These are phyloP conservation scores for Callorhinus ursinus DNA, from an alignment of 2,113 vertebrate species.

Conservation along the genomic window DNA sequence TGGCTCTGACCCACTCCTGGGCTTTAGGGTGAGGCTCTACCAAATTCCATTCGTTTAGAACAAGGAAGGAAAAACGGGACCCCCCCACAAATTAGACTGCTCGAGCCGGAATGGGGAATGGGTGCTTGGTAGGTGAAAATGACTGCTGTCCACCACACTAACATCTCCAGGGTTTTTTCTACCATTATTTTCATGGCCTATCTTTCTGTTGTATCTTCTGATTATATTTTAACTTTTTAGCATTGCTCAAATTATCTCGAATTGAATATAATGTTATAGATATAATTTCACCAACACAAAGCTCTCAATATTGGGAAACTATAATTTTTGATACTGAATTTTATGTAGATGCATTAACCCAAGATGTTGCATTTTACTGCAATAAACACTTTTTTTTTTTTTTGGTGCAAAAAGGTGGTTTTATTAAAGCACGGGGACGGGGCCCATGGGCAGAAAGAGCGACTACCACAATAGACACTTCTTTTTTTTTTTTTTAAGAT, in stretches of 20 bases:
- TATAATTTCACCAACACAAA: neutral
- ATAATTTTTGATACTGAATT: conserved; percentile 23
- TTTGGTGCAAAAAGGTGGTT: neutral
- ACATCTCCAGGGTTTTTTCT: neutral
- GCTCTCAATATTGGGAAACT: neutral
- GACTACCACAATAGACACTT: neutral
- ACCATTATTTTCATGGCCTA: neutral
- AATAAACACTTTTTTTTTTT: neutral
- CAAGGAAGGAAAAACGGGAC: neutral
- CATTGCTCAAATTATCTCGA: neutral
- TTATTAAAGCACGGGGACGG: neutral
- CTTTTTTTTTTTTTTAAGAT: too few relatives aligned
- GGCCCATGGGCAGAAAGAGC: neutral
- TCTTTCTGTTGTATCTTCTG: neutral
- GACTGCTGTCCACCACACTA: neutral
- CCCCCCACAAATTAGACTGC: neutral
- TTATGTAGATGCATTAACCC: neutral
- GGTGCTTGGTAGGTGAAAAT: neutral
- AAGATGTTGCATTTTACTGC: conserved; percentile 13
- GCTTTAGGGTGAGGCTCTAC: neutral
- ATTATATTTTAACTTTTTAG: neutral
- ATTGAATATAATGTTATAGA: neutral
- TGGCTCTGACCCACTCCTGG: neutral
- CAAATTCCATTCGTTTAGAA: neutral
- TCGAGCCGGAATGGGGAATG: neutral